Evolutionary conservation across 1,140 invertebrate species (phyloP).

Genomic region (Bombus huntii): DNA sequence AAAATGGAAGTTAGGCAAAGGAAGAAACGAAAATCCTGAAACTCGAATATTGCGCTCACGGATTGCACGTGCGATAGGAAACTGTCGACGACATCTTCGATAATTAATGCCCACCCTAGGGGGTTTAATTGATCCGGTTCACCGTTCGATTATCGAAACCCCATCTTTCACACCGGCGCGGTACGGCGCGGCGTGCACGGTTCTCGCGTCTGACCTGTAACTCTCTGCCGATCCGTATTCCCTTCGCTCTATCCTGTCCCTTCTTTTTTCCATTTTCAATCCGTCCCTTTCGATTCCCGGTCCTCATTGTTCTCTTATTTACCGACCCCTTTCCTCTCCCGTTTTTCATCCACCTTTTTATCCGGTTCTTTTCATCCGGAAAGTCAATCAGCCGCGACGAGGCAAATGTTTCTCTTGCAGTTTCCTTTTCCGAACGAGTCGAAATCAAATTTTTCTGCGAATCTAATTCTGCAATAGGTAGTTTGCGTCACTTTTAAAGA

Average conservation of each 20-base stretch:
- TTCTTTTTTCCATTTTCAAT: not conserved
- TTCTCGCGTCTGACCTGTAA: conserved; percentile 32
- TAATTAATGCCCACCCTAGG: conserved; percentile 65
- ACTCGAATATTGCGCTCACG: conserved; percentile 61
- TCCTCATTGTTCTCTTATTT: conserved; percentile 27
- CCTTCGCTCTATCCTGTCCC: not conserved
- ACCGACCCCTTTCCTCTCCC: not conserved
- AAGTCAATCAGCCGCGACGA: conserved; percentile 11
- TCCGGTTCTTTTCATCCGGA: not conserved
- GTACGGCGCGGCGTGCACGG: not conserved
- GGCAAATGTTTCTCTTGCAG: not conserved
- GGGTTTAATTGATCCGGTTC: conserved; percentile 71
- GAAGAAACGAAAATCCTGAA: conserved; percentile 45
- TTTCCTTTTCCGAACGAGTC: not conserved
- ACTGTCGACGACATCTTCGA: conserved; percentile 67
- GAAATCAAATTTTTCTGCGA: not conserved
- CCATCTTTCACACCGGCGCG: conserved; percentile 60
- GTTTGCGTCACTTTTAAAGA: no score
- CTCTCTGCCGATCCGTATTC: not conserved
- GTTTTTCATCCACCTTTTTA: not conserved
- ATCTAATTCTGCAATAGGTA: no score
- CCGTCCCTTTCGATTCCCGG: not conserved
- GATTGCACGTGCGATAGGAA: conserved; percentile 64
- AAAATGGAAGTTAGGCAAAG: not conserved
- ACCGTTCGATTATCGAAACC: conserved; percentile 69